A percentile compares a stretch with the other conserved stretches of the same genome.
Conservation (phyloP, 2,113 vertebrate genomes). For the Calypte anna region DNA sequence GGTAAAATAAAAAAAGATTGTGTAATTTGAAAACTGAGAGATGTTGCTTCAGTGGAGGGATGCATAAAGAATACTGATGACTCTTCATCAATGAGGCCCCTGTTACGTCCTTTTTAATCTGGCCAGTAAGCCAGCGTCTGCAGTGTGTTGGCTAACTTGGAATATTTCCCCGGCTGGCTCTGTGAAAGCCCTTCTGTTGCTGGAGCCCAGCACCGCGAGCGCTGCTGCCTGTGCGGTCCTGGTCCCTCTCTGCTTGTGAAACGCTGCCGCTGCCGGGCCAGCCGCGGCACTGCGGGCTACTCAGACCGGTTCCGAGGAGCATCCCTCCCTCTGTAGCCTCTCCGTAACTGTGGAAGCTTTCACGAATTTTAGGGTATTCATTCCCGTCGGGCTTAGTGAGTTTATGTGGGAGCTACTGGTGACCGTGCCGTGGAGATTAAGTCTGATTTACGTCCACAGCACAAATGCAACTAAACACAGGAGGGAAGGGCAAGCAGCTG, state of each 20-base stretch:
- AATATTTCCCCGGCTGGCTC: neutral
- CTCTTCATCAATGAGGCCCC: neutral
- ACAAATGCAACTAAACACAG: neutral
- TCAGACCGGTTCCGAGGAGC: neutral
- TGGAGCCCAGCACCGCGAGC: neutral
- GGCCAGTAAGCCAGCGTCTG: neutral
- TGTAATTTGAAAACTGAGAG: neutral
- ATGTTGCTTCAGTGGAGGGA: neutral
- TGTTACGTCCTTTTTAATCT: neutral
- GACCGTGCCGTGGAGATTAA: rapidly evolving
- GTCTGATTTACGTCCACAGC: rapidly evolving
- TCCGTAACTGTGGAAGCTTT: neutral
- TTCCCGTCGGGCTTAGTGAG: rapidly evolving
- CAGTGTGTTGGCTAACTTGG: neutral
- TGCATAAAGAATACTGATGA: neutral
- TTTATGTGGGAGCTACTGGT: neutral
- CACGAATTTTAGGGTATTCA: neutral
- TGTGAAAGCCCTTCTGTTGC: constrained; percentile 33
- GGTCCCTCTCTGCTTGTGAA: neutral
- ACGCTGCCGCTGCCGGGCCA: constrained; percentile 12
- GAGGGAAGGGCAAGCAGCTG: neutral
- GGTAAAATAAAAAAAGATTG: neutral
- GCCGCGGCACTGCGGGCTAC: neutral
- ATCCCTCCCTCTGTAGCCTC: neutral
- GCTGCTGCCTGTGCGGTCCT: neutral